Percentiles rank a stretch among this genome's conserved stretches.
Evolutionary conservation across 2,888 invertebrate species (phyloP).

Genomic region (Therioaphis trifolii): DNA sequence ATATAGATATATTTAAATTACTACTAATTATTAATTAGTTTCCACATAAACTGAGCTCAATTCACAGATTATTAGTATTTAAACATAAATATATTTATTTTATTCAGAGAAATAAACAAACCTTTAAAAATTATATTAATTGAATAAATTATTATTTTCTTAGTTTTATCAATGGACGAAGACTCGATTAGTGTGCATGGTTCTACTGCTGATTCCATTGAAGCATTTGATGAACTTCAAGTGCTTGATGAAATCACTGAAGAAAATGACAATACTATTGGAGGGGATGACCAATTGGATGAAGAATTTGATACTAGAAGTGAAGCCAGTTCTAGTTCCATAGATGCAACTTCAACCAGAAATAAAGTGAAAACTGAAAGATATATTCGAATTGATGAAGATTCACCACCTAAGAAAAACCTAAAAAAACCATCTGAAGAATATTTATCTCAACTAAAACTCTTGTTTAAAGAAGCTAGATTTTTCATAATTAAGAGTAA

Average conservation of each 20-base stretch:
- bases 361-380: conserved; percentile 69
- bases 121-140: background rate
- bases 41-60: background rate
- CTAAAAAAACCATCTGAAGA: conserved; percentile 75
- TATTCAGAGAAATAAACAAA: background rate
- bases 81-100: background rate
- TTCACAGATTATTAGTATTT: background rate
- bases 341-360: conserved; percentile 76
- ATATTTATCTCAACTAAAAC: conserved; percentile 89
- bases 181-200: conserved; percentile 60
- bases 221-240: conserved; percentile 54
- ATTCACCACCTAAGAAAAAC: conserved; percentile 67
- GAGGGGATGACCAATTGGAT: conserved; percentile 52
- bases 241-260: conserved; percentile 60
- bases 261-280: conserved; percentile 52
- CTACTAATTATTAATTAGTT: background rate
- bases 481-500: conserved; percentile 98
- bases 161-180: conserved; percentile 56
- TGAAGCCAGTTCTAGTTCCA: conserved; percentile 87
- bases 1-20: no score
- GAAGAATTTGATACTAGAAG: conserved; percentile 81
- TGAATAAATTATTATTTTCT: conserved; percentile 12
- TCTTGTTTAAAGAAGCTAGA: conserved; percentile 91
- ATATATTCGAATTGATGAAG: conserved; percentile 70
- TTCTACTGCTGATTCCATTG: conserved; percentile 56